These are phyloP conservation scores for Chalcis sispes DNA, from an alignment of 2,888 invertebrate species.

Conservation along the genomic window DNA sequence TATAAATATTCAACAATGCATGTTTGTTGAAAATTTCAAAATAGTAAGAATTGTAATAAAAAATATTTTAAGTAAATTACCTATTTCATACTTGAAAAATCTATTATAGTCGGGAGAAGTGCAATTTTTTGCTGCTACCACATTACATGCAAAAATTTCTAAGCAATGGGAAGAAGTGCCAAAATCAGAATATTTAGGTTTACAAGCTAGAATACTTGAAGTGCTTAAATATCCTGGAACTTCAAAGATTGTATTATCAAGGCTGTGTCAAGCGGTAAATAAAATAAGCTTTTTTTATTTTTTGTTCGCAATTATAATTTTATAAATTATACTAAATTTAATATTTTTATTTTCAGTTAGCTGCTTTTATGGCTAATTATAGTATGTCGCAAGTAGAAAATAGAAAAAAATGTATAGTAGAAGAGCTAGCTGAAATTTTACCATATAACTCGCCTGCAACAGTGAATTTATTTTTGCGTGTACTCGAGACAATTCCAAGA, in stretches of 20 bases:
- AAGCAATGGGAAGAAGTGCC: conserved; percentile 93
- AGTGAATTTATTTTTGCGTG: conserved; percentile 85
- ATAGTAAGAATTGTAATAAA: neutral
- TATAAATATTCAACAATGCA: too few relatives aligned
- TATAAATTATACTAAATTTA: neutral
- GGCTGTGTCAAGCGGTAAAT: conserved; percentile 92
- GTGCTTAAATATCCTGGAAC: conserved; percentile 86
- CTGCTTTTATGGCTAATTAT: conserved; percentile 88
- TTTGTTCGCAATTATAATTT: conserved; percentile 7
- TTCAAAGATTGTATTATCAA: conserved; percentile 90
- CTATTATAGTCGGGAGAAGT: conserved; percentile 87
- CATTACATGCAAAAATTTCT: conserved; percentile 91
- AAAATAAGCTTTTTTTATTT: neutral
- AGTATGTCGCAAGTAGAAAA: conserved; percentile 77
- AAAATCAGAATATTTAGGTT: conserved; percentile 84
- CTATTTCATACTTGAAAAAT: conserved; percentile 10
- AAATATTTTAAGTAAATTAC: neutral
- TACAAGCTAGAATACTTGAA: conserved; percentile 87
- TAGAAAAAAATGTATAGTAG: conserved; percentile 83
- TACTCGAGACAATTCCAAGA: conserved; percentile 91
- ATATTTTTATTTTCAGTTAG: conserved; percentile 80
- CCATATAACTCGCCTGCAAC: conserved; percentile 80
- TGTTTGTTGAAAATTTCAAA: too few relatives aligned
- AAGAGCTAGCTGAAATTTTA: conserved; percentile 84
- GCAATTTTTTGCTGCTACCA: conserved; percentile 95